Base-by-base conservation (phyloP, 2,888 invertebrate genomes). In the Oegoconia quadripuncta region DNA sequence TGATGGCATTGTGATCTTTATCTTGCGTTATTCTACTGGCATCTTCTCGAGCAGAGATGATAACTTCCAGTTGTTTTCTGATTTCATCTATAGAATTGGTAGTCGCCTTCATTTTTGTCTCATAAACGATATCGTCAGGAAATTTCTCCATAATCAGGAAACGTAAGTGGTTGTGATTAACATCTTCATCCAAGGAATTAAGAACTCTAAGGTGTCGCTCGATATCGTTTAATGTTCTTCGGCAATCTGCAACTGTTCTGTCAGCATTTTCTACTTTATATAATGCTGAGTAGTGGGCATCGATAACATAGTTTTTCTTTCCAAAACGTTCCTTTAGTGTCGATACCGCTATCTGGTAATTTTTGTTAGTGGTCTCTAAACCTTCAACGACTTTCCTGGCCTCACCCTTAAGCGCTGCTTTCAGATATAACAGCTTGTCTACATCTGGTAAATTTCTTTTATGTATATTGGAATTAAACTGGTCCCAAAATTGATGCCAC, bases 111-210 rank as follows among this genome's bases (percentile, higher is more conserved):
- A 39, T 40, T 33, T 30, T 45, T 13, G 42, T 25, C 25, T 48
- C 48, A 34, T 44, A 46, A 13, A 46, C 40, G 5, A 46, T 14
- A 13, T 43, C 43, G 29, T 39, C 37, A 17, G 48, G 37, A 37
- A 41, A 41, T 20, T 48, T 43, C 22, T 42, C 33, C 25, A 48
- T 35, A 13, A 48, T 40, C 28, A 46, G 30, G n/a, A 37, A 16
- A 11, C 34, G 22, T 4, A 42, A 16, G 9, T 40, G 35, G 12
- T 31, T 35, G 15, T 35, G 31, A 14, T 37, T 36, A 8, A 39
- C 15, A 9, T 47, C 37, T 27, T 48, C 42, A 1, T 32, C 41
- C 4, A 44, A 28, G 2, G 42, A 39, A 13, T 39, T 40, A 14
- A 42, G 12, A 7, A 48, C 30, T 12, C 42, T 18, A 8, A 48